Percentiles rank a stretch among this genome's conserved stretches.
phyloP scores from a whole-genome alignment of 1,140 invertebrate species.

The Diorhabda carinulata region DNA sequence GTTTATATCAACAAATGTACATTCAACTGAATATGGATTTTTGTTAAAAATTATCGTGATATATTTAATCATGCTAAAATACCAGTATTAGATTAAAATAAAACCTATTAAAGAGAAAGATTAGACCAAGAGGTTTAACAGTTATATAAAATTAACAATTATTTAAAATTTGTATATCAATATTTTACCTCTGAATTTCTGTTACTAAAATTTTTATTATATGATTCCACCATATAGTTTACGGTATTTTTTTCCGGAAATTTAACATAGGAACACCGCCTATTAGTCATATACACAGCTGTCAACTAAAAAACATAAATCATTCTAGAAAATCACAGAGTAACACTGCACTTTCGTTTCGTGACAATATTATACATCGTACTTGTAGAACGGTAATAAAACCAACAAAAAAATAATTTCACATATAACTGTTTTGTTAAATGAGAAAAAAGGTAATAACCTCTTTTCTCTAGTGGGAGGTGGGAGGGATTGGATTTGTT shows the following conservation, averaged over 20 bases:
- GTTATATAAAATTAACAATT: too few relatives aligned
- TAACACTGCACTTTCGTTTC: conserved; percentile 7
- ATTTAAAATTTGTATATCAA: background rate
- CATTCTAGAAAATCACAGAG: background rate
- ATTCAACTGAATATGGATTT: too few relatives aligned
- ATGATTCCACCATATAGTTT: background rate
- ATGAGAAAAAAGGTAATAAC: conserved; percentile 40
- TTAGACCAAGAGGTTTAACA: too few relatives aligned
- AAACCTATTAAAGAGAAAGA: too few relatives aligned
- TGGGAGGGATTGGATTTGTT: conserved; percentile 36
- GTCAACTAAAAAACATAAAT: conserved; percentile 18
- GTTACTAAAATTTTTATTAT: conserved; percentile 8
- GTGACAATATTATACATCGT: conserved; percentile 6
- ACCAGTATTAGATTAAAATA: too few relatives aligned
- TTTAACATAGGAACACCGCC: conserved; percentile 18
- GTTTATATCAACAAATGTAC: too few relatives aligned
- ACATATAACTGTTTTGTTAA: conserved; percentile 43
- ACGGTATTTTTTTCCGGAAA: conserved; percentile 11
- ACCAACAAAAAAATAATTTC: conserved; percentile 30
- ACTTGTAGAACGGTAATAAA: conserved; percentile 10
- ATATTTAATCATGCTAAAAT: too few relatives aligned
- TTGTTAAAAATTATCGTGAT: too few relatives aligned
- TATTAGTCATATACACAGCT: conserved; percentile 24
- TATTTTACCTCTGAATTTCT: conserved; percentile 10
- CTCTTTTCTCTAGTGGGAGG: conserved; percentile 38